A percentile compares a stretch with the other conserved stretches of the same genome.
phyloP scores from a whole-genome alignment of 2,113 vertebrate species.

The Pteronura brasiliensis region DNA sequence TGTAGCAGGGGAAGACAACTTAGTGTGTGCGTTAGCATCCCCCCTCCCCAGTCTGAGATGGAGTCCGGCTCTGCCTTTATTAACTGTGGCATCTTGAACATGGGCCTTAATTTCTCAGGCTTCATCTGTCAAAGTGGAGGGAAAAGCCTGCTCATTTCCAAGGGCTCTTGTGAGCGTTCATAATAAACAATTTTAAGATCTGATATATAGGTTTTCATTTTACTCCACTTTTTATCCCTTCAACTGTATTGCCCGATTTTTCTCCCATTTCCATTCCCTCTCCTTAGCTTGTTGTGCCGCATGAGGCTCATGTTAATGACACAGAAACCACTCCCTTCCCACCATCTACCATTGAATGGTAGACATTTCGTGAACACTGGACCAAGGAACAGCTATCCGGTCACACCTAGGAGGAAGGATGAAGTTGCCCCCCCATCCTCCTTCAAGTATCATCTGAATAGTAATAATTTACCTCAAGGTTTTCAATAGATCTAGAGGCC shows the following conservation, averaged over 20 bases:
- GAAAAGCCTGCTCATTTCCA: background rate
- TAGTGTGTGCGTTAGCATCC: fast-evolving
- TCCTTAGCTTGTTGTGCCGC: background rate
- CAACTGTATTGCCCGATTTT: background rate
- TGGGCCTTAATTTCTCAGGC: background rate
- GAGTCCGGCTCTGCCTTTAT: background rate
- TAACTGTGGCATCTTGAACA: background rate
- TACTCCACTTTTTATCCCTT: background rate
- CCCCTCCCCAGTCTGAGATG: background rate
- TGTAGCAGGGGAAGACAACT: background rate
- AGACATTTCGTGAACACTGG: background rate
- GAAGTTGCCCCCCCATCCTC: background rate
- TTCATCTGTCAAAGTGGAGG: background rate
- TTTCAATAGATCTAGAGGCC: background rate
- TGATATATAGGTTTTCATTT: background rate
- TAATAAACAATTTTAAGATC: background rate
- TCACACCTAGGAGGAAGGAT: background rate
- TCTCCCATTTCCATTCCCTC: background rate
- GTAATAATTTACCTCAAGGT: background rate
- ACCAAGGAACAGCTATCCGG: background rate
- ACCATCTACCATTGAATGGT: background rate
- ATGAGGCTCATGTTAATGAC: background rate
- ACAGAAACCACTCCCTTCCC: background rate
- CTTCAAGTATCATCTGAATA: background rate
- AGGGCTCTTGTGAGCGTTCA: background rate